These are phyloP conservation scores for Nudaria mundana DNA, from an alignment of 2,888 invertebrate genomes.

Conservation along the genomic window DNA sequence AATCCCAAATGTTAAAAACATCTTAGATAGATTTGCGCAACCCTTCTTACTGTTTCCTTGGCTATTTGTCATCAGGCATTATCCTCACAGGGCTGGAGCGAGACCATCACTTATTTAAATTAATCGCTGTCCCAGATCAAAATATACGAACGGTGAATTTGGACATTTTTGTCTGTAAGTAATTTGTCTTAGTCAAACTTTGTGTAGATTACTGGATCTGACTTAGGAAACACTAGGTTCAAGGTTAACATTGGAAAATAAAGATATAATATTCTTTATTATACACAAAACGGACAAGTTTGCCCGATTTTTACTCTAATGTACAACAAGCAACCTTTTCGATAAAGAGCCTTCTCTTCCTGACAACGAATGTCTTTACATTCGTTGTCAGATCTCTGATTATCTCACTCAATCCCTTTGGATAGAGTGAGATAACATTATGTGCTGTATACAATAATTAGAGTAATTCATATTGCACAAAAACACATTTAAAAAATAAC, in stretches of 20 bases:
- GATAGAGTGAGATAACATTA: no score
- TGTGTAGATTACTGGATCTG: neutral
- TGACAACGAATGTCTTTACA: no score
- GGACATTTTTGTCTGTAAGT: slow-evolving; percentile 26
- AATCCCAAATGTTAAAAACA: slow-evolving; percentile 35
- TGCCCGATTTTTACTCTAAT: no score
- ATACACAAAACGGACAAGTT: no score
- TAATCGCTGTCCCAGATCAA: slow-evolving; percentile 35
- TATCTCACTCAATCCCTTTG: no score
- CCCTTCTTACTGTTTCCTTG: slow-evolving; percentile 37
- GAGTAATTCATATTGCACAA: no score
- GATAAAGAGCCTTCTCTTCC: no score
- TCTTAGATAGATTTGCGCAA: slow-evolving; percentile 34
- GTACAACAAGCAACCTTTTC: no score
- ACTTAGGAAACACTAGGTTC: neutral
- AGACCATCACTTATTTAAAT: slow-evolving; percentile 40
- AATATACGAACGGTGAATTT: slow-evolving; percentile 19
- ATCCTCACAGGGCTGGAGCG: slow-evolving; percentile 24
- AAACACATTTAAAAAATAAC: no score
- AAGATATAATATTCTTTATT: no score
- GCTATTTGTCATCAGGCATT: slow-evolving; percentile 53
- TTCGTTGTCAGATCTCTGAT: no score
- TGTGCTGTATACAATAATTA: no score
- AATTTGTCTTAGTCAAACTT: slow-evolving; percentile 24
- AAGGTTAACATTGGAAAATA: neutral